phyloP scores from a whole-genome alignment of 2,888 invertebrate genomes.

The Erynnis tages region DNA sequence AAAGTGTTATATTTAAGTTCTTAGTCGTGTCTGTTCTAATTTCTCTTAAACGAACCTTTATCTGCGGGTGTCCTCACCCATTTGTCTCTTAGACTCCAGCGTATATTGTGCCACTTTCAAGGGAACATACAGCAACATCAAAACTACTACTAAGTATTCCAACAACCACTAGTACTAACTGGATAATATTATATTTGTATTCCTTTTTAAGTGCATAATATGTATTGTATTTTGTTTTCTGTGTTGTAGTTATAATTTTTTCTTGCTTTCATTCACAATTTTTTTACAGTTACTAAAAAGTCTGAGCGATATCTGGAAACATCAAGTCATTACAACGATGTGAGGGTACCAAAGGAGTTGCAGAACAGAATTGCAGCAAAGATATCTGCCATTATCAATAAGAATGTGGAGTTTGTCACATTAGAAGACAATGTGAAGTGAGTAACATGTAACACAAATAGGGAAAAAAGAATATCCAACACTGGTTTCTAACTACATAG shows the following conservation, averaged over 20 bases:
- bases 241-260: not conserved
- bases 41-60: no score
- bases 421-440: constrained; percentile 48
- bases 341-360: constrained; percentile 76
- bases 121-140: no score
- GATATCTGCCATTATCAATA: constrained; percentile 70
- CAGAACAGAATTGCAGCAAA: constrained; percentile 75
- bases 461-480: no score
- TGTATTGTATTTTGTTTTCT: not conserved
- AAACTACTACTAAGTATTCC: no score
- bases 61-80: no score
- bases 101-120: no score
- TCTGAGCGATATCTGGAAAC: constrained; percentile 66
- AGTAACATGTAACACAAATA: constrained; percentile 36
- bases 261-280: constrained; percentile 4
- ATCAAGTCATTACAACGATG: constrained; percentile 77
- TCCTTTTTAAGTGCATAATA: no score
- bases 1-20: not conserved
- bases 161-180: no score
- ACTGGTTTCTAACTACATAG: no score
- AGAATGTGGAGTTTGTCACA: constrained; percentile 66
- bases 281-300: constrained; percentile 41
- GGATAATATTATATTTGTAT: no score
- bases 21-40: no score
- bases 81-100: no score